Evolutionary conservation across 2,888 invertebrate species (phyloP), one percentile per base, ranked within the genome.

Genomic region (Eristalis pertinax): DNA sequence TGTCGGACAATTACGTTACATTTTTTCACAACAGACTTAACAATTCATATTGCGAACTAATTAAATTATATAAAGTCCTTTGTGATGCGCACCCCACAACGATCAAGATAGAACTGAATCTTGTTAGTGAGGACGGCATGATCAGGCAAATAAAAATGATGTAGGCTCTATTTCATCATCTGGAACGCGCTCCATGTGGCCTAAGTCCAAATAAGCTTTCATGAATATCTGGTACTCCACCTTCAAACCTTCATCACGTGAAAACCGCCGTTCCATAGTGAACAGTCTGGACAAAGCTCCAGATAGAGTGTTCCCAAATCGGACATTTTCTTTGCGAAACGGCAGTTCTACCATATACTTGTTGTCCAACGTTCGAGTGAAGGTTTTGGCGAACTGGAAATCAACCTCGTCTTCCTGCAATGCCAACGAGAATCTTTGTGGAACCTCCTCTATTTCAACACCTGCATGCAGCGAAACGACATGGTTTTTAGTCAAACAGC

Each of bases 61-160:
- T n/a, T n/a, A n/a, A n/a, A n/a, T n/a, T n/a, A n/a, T n/a, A n/a
- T n/a, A n/a, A n/a, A n/a, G n/a, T n/a, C n/a, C n/a, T n/a, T n/a
- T n/a, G n/a, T n/a, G n/a, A n/a, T n/a, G n/a, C n/a, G n/a, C n/a
- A n/a, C n/a, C n/a, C n/a, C n/a, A n/a, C n/a, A n/a, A n/a, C n/a
- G n/a, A n/a, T n/a, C n/a, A n/a, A n/a, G n/a, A n/a, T n/a, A n/a
- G n/a, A n/a, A n/a, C n/a, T n/a, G n/a, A n/a, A n/a, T n/a, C 41
- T 88, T 89, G 0, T 82, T 88, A 0, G 84, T 73, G 22, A 88
- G 35, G 11, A 89, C 81, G 1, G 78, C 85, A 50, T 89, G 84
- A 63, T 89, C 88, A 2, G 89, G 88, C 13, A 88, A 35, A 60
- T 86, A 89, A 62, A 65, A n/a, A n/a, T n/a, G n/a, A n/a, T n/a